Evolutionary conservation across 1,140 invertebrate species (phyloP), one percentile per base, ranked within the genome.

Genomic region (Laupala kohalensis): DNA sequence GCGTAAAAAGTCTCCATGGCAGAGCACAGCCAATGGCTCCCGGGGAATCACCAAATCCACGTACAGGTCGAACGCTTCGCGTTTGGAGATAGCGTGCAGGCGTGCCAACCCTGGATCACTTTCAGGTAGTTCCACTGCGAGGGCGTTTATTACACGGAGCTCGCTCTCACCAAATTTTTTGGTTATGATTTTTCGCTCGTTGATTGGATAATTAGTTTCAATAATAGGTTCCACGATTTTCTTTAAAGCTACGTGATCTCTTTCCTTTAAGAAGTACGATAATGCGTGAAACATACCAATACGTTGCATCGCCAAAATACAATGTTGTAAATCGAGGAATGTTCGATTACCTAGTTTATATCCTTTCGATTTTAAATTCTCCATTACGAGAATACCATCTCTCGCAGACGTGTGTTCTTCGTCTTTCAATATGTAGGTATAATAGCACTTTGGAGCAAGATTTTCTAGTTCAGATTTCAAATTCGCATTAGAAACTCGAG

Each of bases 1-100:
- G 65, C 80, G 81, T 81, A 83, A 84, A 73, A 81, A 84, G 74
- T 86, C 85, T n/a, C 85, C 85, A 74, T 86, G 85, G 27, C 79
- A 82, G n/a, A 84, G 62, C 15, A 84, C 81, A 12, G 79, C 77
- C 72, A 79, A 78, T 1, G 67, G 29, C 27, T 69, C 67, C 15
- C 27, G 1, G 6, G 67, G 53, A 71, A 12, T 13, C 19, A 69
- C 27, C 26, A 25, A 25, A 6, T 69, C 29, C 27, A 6, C 19
- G 15, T 25, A 69, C 4, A 69, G 12, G 25, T 68, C 65, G 15
- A 6, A 2, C 13, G 4, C 19, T 28, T 19, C 25, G 4, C 24
- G 9, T 53, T 2, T 13, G 37, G 37, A 9, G 1, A 53, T 1
- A 19, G 9, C 19, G 1, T 19, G 37, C 9, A 53, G 37, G 9